Evolutionary conservation across 2,113 vertebrate genomes (phyloP).

Genomic region (Chiloscyllium plagiosum): DNA sequence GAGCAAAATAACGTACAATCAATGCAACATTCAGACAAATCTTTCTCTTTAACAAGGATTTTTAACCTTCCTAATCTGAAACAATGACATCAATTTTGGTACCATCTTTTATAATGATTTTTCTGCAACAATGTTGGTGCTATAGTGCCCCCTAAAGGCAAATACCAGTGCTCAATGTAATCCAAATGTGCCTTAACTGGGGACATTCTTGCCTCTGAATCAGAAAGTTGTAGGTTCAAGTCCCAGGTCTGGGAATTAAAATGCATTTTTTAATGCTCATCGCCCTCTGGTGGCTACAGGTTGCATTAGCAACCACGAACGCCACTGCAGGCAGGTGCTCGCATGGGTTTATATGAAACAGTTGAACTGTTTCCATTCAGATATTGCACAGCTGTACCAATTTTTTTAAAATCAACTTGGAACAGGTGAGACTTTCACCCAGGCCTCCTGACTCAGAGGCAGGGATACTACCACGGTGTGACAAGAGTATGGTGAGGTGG

Average conservation of each 20-base stretch:
- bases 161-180: not conserved
- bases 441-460: too few species aligned
- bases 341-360: too few species aligned
- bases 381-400: too few species aligned
- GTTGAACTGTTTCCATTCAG: too few species aligned
- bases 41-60: not conserved
- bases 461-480: too few species aligned
- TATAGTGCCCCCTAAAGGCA: not conserved
- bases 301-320: too few species aligned
- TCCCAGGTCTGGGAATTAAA: not conserved
- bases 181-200: not conserved
- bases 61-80: not conserved
- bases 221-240: not conserved
- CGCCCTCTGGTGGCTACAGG: too few species aligned
- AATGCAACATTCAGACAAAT: not conserved
- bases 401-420: too few species aligned
- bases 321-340: too few species aligned
- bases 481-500: too few species aligned
- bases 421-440: too few species aligned
- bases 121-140: not conserved
- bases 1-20: not conserved
- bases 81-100: not conserved
- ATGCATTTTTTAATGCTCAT: too few species aligned
- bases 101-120: not conserved
- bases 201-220: not conserved